phyloP scores from a whole-genome alignment of 2,797 vertebrate species.

The Momotus momota region DNA sequence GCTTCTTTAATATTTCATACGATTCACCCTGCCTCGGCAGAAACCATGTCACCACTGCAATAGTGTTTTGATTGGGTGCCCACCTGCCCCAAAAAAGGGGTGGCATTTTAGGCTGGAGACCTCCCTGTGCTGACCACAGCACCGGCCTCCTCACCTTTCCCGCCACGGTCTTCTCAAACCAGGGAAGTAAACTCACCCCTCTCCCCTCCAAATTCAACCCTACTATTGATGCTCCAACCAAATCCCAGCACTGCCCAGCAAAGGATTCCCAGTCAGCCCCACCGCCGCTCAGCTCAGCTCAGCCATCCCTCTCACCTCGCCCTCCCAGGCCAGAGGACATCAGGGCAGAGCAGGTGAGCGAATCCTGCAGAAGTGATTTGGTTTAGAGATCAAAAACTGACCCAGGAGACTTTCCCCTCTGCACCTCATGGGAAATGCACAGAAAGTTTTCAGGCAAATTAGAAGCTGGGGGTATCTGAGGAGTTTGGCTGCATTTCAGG shows the following conservation, averaged over 20 bases:
- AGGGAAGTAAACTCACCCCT: neutral
- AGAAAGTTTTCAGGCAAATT: neutral
- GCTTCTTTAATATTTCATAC: neutral
- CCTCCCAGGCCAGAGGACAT: rapidly evolving
- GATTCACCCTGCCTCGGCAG: neutral
- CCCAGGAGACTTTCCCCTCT: neutral
- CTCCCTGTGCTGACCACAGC: neutral
- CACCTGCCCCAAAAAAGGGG: neutral
- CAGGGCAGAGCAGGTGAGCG: neutral
- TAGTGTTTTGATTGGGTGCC: rapidly evolving
- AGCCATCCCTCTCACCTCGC: neutral
- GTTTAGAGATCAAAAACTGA: neutral
- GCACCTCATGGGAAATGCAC: neutral
- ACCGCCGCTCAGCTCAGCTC: neutral
- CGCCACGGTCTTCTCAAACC: neutral
- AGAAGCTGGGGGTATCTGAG: neutral
- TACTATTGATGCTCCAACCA: too few species aligned
- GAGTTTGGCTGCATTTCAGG: neutral
- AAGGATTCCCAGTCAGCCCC: neutral
- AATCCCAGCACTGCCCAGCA: neutral
- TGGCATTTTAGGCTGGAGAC: neutral
- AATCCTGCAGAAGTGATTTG: neutral
- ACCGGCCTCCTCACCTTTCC: neutral
- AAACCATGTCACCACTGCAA: neutral
- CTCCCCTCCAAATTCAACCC: neutral